These are phyloP conservation scores for Acrobasis suavella DNA, from an alignment of 2,888 invertebrate genomes.

Conservation along the genomic window DNA sequence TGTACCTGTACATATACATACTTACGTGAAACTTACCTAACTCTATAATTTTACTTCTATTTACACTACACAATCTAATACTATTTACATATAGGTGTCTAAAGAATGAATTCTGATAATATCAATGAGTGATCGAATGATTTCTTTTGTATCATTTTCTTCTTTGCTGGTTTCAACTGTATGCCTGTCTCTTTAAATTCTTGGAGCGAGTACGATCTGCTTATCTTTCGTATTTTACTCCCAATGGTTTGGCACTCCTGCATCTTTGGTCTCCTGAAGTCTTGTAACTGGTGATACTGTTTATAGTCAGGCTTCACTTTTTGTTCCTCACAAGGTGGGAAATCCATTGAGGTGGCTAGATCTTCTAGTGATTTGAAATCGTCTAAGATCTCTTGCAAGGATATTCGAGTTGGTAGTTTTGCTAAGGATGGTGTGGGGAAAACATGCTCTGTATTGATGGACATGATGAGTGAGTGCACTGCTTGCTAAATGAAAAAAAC, in stretches of 20 bases:
- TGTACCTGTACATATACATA: slow-evolving; percentile 14
- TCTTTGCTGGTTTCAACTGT: slow-evolving; percentile 41
- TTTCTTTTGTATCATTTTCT: slow-evolving; percentile 42
- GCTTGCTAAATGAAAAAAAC: slow-evolving; percentile 59
- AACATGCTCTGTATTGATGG: slow-evolving; percentile 50
- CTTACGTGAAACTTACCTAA: slow-evolving; percentile 9
- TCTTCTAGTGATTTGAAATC: slow-evolving; percentile 64
- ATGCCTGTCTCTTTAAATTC: slow-evolving; percentile 59
- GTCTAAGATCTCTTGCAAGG: slow-evolving; percentile 55
- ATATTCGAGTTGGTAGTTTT: slow-evolving; percentile 40
- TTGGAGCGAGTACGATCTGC: slow-evolving; percentile 55
- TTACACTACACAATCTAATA: slow-evolving; percentile 30
- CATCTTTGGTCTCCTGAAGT: slow-evolving; percentile 60
- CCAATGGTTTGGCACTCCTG: slow-evolving; percentile 43
- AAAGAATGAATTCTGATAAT: slow-evolving; percentile 66
- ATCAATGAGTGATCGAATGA: slow-evolving; percentile 48
- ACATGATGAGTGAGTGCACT: slow-evolving; percentile 51
- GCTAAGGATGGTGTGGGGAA: slow-evolving; percentile 39
- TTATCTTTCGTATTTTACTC: slow-evolving; percentile 49
- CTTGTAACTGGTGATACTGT: slow-evolving; percentile 53
- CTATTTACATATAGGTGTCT: slow-evolving; percentile 39
- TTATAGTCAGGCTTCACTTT: slow-evolving; percentile 32
- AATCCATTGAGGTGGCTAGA: slow-evolving; percentile 37
- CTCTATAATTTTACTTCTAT: slow-evolving; percentile 16
- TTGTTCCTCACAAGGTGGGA: slow-evolving; percentile 27